Evolutionary conservation across 2,888 invertebrate species (phyloP), one percentile per base, ranked within the genome.

Genomic region (Catonia carolina): DNA sequence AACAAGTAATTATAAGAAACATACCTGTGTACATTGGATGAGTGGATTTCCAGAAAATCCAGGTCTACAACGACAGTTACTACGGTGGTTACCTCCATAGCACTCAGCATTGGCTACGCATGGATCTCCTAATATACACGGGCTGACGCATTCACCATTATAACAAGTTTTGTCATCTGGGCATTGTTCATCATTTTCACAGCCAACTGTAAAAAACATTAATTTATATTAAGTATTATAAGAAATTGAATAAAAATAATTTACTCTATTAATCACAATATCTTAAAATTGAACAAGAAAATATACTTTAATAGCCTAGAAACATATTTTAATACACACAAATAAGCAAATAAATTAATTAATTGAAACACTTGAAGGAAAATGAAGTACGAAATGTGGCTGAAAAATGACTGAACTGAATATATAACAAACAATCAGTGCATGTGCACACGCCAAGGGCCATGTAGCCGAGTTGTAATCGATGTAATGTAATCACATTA

Each of bases 71-170:
- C 82, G 83, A 69, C 93, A 94, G 50, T 83, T 80, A 0, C 90
- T 82, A 56, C 85, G 79, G 70, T 93, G 92, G 64, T 83, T 81
- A 64, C 81, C 80, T 5, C 91, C 89, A 67, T 82, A 87, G 70
- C 93, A 93, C 72, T 87, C 85, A 0, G 91, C 92, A 67, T 85
- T 90, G 48, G 85, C 78, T 6, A 89, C 86, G 69, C 93, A 93
- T 6, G 88, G 87, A 69, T 89, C 85, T 63, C 84, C 81, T 6
- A 91, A 74, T 27, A 91, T 74, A 68, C 94, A 95, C 2, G 93
- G 92, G 70, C 86, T 89, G 52, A 92, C 78, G 70, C 92, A 93
- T 68, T 88, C 86, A 60, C 84, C 85, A 69, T 91, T 90, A 35
- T 89, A 75, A 69, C 94, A 94, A 53, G 89, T 86, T 70, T 89